Evolutionary conservation across 64 coral and sea anemone genomes (phyloP), one percentile per base, ranked within the genome.

Genomic region (Montipora efflorescens): DNA sequence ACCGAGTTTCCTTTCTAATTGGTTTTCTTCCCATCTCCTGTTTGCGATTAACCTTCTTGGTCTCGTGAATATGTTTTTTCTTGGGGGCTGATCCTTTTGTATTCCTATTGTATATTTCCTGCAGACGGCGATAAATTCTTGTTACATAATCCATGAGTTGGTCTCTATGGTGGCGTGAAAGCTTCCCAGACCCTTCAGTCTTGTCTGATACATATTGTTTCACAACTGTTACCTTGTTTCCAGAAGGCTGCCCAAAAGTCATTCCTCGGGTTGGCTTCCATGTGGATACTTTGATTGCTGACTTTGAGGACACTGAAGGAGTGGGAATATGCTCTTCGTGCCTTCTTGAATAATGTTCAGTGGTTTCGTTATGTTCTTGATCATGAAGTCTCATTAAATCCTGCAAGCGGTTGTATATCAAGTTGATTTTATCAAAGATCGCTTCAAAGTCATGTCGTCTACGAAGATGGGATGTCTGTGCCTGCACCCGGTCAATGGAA

Each of bases 141-240:
- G 79, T 93, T 16, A 93, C 88, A 43, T 93, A 93, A 80, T 88
- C 77, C 83, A 93, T 77, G 47, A 93, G 77, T 5, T 67, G 12
- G 21, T 88, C 84, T 8, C 15, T 14, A 9, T 58, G 82, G 66
- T 8, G 62, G 22, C n/a, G 5, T 7, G 66, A 21, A 6, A 43
- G 8, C 16, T 8, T 10, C 46, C 82, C 66, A 50, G 82, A 71
- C 1, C 62, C 82, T 71, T 48, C 46, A n/a, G 10, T 49, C 44
- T 67, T 19, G 47, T 86, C 82, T 19, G 82, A 68, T 6, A 72
- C 44, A 18, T 71, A 86, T 8, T 86, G 44, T 22, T 86, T 72
- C 2, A 86, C 82, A 72, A 86, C 62, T 50, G 12, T 23, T 21
- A 51, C 36, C 50, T 71, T 84, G 28, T 84, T 67, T 14, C 15